Percentiles rank a stretch among this genome's conserved stretches.
These are phyloP conservation scores for Protodeltote pygarga DNA, from an alignment of 2,888 invertebrate genomes.

Conservation along the genomic window DNA sequence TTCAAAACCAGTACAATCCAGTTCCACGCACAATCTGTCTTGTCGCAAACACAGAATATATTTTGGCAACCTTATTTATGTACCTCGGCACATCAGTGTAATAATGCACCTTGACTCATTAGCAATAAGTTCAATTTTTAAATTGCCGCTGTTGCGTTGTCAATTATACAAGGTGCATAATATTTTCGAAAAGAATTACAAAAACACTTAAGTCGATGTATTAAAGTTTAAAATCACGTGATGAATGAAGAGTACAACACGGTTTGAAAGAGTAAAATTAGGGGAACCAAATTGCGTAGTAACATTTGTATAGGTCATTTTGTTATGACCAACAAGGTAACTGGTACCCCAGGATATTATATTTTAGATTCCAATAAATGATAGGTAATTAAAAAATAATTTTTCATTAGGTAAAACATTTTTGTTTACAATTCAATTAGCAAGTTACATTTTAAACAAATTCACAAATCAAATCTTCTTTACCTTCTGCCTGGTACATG, in stretches of 20 bases:
- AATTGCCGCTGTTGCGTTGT: too few species aligned
- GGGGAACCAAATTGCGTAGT: slow-evolving; percentile 37
- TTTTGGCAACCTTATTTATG: slow-evolving; percentile 11
- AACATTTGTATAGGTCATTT: slow-evolving; percentile 23
- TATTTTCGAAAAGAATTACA: neutral
- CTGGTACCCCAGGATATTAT: slow-evolving; percentile 10
- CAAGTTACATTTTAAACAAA: too few species aligned
- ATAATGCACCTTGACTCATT: too few species aligned
- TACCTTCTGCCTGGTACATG: too few species aligned
- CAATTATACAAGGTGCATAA: too few species aligned
- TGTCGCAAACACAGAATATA: slow-evolving; percentile 27
- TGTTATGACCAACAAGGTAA: slow-evolving; percentile 6
- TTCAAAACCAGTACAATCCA: slow-evolving; percentile 51
- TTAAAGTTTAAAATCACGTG: slow-evolving; percentile 15
- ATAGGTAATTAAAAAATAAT: slow-evolving; percentile 1
- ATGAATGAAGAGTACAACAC: neutral
- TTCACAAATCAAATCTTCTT: too few species aligned
- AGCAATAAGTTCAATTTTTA: too few species aligned
- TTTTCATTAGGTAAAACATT: too few species aligned
- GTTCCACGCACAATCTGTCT: slow-evolving; percentile 41
- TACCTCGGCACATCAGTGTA: too few species aligned
- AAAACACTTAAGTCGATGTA: slow-evolving; percentile 3
- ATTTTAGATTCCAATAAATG: slow-evolving; percentile 8
- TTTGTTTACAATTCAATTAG: too few species aligned
- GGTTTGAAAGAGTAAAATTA: slow-evolving; percentile 27